Percentiles rank a stretch among this genome's conserved stretches.
Evolutionary conservation across 2,888 invertebrate genomes (phyloP).

Genomic region (Syrista parreyssii): DNA sequence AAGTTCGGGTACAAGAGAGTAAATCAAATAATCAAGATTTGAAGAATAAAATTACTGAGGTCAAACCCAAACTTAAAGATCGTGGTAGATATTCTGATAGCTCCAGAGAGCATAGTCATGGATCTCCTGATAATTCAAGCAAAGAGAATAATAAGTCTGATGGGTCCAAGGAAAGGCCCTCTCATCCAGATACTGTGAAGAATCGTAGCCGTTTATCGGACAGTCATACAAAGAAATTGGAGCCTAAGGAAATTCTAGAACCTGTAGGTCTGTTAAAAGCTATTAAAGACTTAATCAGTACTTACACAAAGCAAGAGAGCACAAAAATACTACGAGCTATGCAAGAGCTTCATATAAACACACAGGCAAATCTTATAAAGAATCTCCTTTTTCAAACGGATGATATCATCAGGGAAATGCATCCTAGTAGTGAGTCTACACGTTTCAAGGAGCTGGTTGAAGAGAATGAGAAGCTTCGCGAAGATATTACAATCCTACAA

Average conservation of each 20-base stretch:
- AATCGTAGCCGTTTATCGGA: conserved; percentile 23
- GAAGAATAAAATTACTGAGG: conserved; percentile 8
- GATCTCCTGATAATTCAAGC: conserved; percentile 42
- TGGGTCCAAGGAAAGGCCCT: conserved; percentile 35
- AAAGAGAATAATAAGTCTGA: conserved; percentile 58
- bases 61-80: conserved; percentile 14
- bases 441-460: conserved; percentile 40
- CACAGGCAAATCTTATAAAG: conserved; percentile 54
- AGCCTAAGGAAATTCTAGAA: conserved; percentile 45
- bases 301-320: conserved; percentile 54
- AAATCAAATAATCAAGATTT: not conserved
- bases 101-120: conserved; percentile 23
- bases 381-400: conserved; percentile 50
- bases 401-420: conserved; percentile 47
- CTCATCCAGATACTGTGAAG: conserved; percentile 13
- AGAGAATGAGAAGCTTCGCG: conserved; percentile 51
- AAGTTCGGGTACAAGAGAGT: not conserved
- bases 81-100: conserved; percentile 17
- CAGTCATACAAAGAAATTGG: conserved; percentile 29
- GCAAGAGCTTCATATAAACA: conserved; percentile 52
- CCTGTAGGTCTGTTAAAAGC: conserved; percentile 47
- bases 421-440: conserved; percentile 38
- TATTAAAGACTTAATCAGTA: conserved; percentile 56
- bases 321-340: conserved; percentile 51
- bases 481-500: conserved; percentile 46